Base-by-base conservation (phyloP, 2,113 vertebrate species). In the Chauna torquata region DNA sequence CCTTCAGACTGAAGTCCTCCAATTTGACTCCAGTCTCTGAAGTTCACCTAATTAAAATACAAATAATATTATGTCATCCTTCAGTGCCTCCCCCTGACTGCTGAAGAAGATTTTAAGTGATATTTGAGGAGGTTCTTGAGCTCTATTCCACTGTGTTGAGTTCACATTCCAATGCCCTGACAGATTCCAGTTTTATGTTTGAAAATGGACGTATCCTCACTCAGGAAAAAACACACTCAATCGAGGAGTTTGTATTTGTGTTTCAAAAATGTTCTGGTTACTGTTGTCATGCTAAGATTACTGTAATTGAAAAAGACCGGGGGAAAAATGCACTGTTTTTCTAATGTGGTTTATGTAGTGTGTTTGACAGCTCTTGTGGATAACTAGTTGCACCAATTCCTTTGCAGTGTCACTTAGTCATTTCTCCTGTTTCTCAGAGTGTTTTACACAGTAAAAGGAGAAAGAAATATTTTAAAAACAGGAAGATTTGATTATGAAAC, bases 401-500 rank as follows among this genome's bases (percentile, higher is more conserved):
- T 75, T 71, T 69, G 18, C 34, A 69, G 34, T 28, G 36, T 71
- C 76, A 82, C 76, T 52, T 79, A 27, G 58, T 94, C 3, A 62
- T 85, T 91, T 89, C 66, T 94, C 49, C 62, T 72, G 19, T 84
- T 87, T 91, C 70, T 94, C 61, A 74, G 47, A 55, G 11, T 65
- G 23, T 69, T 92, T 91, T 57, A 94, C 30, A 76, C 24, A 69
- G 12, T 65, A 76, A 61, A 82, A 87, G 23, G 68, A 91, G 49
- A 28, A 69, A 76, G 18, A 93, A 94, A 85, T 25, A 68, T 49
- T 89, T 91, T 71, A 82, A 92, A 91, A 89, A 19, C 22, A 94
- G 86, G 55, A 94, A 87, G 77, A 79, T 54, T 40, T 89, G 40
- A 76, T 82, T 86, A 57, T 72, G n/a, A 95, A 94, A 59, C 50